phyloP scores from a whole-genome alignment of 2,113 vertebrate genomes.

The Stegostoma tigrinum region DNA sequence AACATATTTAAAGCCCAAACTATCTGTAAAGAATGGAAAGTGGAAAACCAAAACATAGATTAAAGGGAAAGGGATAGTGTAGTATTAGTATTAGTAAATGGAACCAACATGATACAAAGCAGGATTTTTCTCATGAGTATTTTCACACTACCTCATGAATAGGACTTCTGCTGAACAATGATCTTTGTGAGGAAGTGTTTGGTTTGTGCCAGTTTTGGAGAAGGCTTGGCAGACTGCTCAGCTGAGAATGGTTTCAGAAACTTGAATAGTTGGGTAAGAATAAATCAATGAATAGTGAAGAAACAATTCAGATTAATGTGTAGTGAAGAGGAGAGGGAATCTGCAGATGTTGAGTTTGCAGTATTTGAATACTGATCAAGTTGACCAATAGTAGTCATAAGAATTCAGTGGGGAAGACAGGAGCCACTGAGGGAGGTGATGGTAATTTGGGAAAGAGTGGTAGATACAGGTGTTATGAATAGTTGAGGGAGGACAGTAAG shows the following conservation, averaged over 20 bases:
- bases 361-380: not conserved
- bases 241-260: not conserved
- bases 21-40: too few relatives aligned
- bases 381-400: not conserved
- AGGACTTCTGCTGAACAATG: too few relatives aligned
- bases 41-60: too few relatives aligned
- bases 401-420: not conserved
- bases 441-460: not conserved
- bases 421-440: not conserved
- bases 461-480: not conserved
- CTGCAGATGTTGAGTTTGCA: not conserved
- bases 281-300: not conserved
- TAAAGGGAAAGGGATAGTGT: too few relatives aligned
- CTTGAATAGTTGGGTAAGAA: not conserved
- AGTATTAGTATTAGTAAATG: too few relatives aligned
- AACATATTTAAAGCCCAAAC: too few relatives aligned
- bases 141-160: too few relatives aligned
- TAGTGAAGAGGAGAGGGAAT: not conserved
- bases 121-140: too few relatives aligned
- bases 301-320: not conserved
- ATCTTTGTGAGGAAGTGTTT: not conserved
- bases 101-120: too few relatives aligned
- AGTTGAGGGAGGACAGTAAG: not conserved
- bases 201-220: not conserved
- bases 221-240: not conserved